Evolutionary conservation across 2,113 vertebrate species (phyloP).

Genomic region (Tenrec ecaudatus): DNA sequence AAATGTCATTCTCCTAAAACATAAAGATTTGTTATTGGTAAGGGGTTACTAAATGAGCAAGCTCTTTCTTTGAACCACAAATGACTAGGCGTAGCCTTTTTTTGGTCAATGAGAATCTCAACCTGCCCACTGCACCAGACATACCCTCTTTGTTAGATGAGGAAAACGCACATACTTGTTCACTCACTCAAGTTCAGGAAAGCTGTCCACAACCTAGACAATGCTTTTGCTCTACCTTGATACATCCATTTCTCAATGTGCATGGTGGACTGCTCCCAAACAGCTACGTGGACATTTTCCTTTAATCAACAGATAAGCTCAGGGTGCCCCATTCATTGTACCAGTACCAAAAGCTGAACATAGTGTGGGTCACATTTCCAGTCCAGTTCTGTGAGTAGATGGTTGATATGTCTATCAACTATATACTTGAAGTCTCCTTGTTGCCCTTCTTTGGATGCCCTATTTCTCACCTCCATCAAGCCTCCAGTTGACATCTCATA

Average conservation of each 20-base stretch:
- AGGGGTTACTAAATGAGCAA: conserved; percentile 38
- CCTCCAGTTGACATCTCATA: background rate
- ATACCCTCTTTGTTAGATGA: conserved; percentile 34
- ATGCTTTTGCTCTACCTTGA: background rate
- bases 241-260: background rate
- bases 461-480: background rate
- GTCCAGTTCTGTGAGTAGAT: background rate
- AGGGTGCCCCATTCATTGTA: conserved; percentile 11
- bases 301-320: background rate
- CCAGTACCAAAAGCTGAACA: conserved; percentile 46
- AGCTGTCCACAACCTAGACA: conserved; percentile 27
- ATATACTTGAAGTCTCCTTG: background rate
- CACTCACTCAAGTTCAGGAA: conserved; percentile 5
- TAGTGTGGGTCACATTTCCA: conserved; percentile 42
- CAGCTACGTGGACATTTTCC: background rate
- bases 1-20: conserved; percentile 88
- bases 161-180: conserved; percentile 26
- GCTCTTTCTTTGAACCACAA: conserved; percentile 13
- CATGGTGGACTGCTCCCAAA: background rate
- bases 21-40: conserved; percentile 80
- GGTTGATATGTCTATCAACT: background rate
- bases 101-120: conserved; percentile 40
- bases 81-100: conserved; percentile 38
- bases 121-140: background rate
- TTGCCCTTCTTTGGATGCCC: background rate